Evolutionary conservation across 2,113 vertebrate species (phyloP), one percentile per base, ranked within the genome.

Genomic region (Dipodomys stephensi): DNA sequence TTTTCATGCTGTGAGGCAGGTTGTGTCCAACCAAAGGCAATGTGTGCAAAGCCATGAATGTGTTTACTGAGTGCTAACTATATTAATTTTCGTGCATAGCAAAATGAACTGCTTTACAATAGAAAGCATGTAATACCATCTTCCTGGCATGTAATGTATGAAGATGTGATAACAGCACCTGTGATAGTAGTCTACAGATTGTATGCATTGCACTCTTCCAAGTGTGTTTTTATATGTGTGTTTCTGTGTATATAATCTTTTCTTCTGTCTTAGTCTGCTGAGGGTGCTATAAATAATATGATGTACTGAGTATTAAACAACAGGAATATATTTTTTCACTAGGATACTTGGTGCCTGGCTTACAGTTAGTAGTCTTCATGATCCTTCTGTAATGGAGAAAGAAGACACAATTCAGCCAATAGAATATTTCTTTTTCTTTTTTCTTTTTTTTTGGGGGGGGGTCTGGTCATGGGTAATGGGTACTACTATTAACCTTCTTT

Each of bases 21-120:
- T 67, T 87, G 7, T 80, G 20, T 79, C 81, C 11, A 86, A 89
- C 30, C 32, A 67, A 94, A 85, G 39, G 5, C 84, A 87, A 5
- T 46, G 16, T 62, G 30, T 84, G 73, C 23, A 72, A 93, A 81
- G 69, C 84, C 30, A 83, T 76, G 6, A 88, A n/a, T 69, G 12
- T 69, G 46, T 46, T 78, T 74, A 12, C 23, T 74, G 73, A 91
- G 25, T n/a, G 35, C 13, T 64, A 10, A 64, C 22, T 78, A 82
- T 23, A 68, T 64, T 82, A 82, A 65, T 79, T 86, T 82, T 2
- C 18, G 69, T 68, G 27, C 27, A n/a, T 90, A 71, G 7, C 7
- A 95, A 83, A 88, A 28, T 62, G 0, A 65, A 7, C 68, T 39
- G 83, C 67, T 87, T 87, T n/a, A 90, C 94, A 81, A 25, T 87